Evolutionary conservation across 2,888 invertebrate species (phyloP), one percentile per base, ranked within the genome.

Genomic region (Drosophila pegasa): DNA sequence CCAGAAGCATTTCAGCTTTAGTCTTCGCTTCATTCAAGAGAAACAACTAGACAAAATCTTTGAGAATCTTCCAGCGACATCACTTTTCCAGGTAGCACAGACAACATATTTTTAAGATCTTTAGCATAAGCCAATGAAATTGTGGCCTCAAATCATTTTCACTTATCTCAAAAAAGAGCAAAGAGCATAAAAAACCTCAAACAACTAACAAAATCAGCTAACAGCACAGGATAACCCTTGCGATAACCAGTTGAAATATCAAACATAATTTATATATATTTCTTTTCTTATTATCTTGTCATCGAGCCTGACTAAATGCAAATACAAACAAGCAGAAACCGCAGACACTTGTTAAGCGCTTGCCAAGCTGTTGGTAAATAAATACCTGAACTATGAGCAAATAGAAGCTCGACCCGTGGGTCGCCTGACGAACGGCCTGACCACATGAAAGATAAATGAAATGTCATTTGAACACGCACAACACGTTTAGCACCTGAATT

Each of bases 381-480:
- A 72, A 83, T 67, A 78, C 31, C 25, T 62, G 55, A 41, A 72
- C 65, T 62, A 50, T 63, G 29, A 68, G 45, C 75, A 85, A 86
- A 80, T 69, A 81, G 71, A 62, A 60, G 27, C 67, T 29, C 33
- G 78, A 67, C 51, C 66, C 48, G 52, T 33, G 43, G 52, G 33
- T 27, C 8, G 12, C 27, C 33, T 38, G 64, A 31, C 29, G 12
- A n/a, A 12, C 37, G 16, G 38, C 27, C 31, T 52, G 64, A 41
- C 41, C 37, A 55, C 71, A 55, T 29, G 35, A 50, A 38, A 80
- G 75, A 85, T 85, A 85, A 80, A 71, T 75, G 51, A 60, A 84
- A 71, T 84, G 71, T 81, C 85, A 71, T 70, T 87, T 84, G 66
- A 66, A 78, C 87, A 83, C 85, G 87, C 87, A 83, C 76, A 38